Base-by-base conservation (phyloP, 1,140 invertebrate genomes). In the Aphelinus atriplicis region DNA sequence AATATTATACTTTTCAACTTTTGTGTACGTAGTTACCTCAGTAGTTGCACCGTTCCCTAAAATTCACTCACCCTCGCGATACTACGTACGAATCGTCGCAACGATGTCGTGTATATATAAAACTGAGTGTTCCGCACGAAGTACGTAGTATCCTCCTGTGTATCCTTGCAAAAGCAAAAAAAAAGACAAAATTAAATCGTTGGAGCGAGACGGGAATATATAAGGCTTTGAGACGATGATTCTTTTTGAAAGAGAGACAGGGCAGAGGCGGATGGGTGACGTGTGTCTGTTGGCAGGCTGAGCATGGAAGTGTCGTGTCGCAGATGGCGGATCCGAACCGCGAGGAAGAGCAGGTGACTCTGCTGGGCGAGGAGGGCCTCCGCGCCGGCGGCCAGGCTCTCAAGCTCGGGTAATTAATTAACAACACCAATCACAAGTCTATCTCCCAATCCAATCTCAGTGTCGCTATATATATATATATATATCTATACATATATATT, bases 281-380 rank as follows among this genome's bases (percentile, higher is more conserved):
- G 83, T 86, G 84, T 88, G 88, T 90, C 88, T 90, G 89, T 90
- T 90, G 88, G 87, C 90, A 91, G 90, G 89, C 90, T 90, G 90
- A 91, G 86, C 85, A 90, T 87, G 88, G 88, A 87, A 88, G 86
- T 88, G 88, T 89, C 87, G 85, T 87, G 88, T 88, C 90, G 90
- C 94, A 96, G 95, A 95, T 96, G 95, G 94, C 94, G 88, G 94
- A 95, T 88, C 93, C 94, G 86, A 93, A 94, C 86, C 92, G 95
- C 83, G 94, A 96, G 88, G 96, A 98, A 89, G 96, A 98, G 89
- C 95, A 95, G 89, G 94, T 96, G 80, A 96, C 95, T 81, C 92
- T 98, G 81, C 92, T 98, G 82, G 96, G 96, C 84, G 97, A 98
- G 90, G 96, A 98, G 90, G 95, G 94, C 84, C 91, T 96, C 81